Conservation (phyloP, 2,888 invertebrate species). For the Ectemnius cavifrons region DNA sequence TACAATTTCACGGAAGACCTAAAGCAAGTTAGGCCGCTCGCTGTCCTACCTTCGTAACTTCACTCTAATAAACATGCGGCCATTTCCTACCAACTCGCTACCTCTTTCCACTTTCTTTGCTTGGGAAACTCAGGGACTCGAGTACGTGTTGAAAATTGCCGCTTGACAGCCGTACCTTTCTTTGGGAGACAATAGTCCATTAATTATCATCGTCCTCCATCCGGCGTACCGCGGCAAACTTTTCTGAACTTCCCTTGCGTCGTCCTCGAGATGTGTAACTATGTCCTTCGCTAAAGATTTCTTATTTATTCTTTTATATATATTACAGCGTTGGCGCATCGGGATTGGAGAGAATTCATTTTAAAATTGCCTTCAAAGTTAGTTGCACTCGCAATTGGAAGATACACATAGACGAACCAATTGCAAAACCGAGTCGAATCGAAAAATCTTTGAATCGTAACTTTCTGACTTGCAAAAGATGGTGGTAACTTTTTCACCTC, state of each 20-base stretch:
- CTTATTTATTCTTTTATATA: too few species aligned
- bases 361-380: slow-evolving; percentile 38
- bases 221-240: not conserved
- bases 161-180: not conserved
- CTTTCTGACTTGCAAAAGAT: slow-evolving; percentile 22
- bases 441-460: slow-evolving; percentile 47
- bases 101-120: slow-evolving; percentile 38
- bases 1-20: slow-evolving; percentile 62
- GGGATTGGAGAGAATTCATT: slow-evolving; percentile 26
- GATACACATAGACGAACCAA: too few species aligned
- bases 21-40: slow-evolving; percentile 54
- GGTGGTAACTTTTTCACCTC: slow-evolving; percentile 48
- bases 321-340: not conserved
- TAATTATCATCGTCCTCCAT: slow-evolving; percentile 2
- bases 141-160: slow-evolving; percentile 8
- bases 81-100: slow-evolving; percentile 33
- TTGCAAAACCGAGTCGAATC: slow-evolving; percentile 46
- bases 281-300: too few species aligned
- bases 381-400: slow-evolving; percentile 18
- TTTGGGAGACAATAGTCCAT: not conserved
- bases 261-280: too few species aligned
- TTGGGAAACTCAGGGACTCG: not conserved
- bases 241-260: not conserved
- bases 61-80: slow-evolving; percentile 63
- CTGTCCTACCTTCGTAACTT: slow-evolving; percentile 46